Conservation (phyloP, 2,113 vertebrate genomes). For the Corythornis cristatus region DNA sequence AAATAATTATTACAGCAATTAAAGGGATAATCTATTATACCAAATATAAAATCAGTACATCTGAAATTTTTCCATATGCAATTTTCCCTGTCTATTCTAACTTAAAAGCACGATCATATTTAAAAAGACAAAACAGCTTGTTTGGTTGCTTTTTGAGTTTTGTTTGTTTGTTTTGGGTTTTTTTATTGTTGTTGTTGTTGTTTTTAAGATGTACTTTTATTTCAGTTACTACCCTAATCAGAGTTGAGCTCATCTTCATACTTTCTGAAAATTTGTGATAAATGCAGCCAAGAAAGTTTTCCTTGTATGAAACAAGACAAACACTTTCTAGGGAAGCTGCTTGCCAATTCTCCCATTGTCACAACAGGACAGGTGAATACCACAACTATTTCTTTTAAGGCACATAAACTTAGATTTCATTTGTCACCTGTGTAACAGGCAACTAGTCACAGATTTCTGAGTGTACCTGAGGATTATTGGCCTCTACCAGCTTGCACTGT, state of each 20-base stretch:
- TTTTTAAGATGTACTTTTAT: fast-evolving
- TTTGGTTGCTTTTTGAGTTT: too few species aligned
- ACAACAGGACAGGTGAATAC: background rate
- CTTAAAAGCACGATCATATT: background rate
- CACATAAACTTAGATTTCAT: background rate
- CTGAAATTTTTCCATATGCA: background rate
- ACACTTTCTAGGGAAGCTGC: background rate
- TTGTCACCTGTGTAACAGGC: too few species aligned
- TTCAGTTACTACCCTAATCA: background rate
- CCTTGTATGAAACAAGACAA: background rate
- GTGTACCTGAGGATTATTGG: constrained; percentile 97
- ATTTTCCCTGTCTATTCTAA: background rate
- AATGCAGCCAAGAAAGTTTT: background rate
- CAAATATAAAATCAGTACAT: background rate
- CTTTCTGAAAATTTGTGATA: background rate
- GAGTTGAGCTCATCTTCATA: background rate
- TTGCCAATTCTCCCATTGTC: background rate
- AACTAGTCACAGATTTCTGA: background rate
- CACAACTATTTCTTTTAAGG: background rate
- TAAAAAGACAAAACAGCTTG: too few species aligned
- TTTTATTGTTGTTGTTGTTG: too few species aligned
- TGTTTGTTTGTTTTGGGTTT: background rate
- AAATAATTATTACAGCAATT: background rate
- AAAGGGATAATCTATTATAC: background rate
- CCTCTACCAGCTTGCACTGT: constrained; percentile 98